Conservation (phyloP, 2,888 invertebrate genomes). For the Lapara coniferarum region DNA sequence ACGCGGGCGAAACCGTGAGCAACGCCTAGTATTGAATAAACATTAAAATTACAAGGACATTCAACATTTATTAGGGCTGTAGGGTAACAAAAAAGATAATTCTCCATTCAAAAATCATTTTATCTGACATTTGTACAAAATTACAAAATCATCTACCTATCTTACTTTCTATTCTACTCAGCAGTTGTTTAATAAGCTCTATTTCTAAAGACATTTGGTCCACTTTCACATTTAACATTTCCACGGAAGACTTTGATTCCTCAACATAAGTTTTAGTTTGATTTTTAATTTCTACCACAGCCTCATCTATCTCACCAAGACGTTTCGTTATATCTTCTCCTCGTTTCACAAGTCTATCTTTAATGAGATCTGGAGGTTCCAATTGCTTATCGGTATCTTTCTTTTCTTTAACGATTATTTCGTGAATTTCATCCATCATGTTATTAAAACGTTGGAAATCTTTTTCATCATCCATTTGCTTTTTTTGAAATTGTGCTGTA, state of each 20-base stretch:
- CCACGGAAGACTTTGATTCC: constrained; percentile 55
- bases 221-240: constrained; percentile 64
- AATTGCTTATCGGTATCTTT: constrained; percentile 39
- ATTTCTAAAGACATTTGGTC: constrained; percentile 70
- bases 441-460: constrained; percentile 58
- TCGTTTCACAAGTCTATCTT: constrained; percentile 43
- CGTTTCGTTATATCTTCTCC: constrained; percentile 63
- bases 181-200: constrained; percentile 61
- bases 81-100: not conserved
- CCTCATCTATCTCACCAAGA: constrained; percentile 61
- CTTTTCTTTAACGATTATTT: constrained; percentile 54
- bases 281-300: constrained; percentile 56
- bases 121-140: constrained; percentile 14
- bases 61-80: not conserved
- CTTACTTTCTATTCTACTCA: constrained; percentile 66
- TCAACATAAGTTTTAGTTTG: constrained; percentile 56
- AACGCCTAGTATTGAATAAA: too few species aligned
- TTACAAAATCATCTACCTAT: constrained; percentile 38
- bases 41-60: not conserved
- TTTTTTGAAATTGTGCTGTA: constrained; percentile 69
- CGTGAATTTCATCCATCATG: constrained; percentile 68
- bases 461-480: constrained; percentile 64
- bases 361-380: constrained; percentile 34
- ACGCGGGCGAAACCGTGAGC: too few species aligned
- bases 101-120: not conserved